Evolutionary conservation across 2,113 vertebrate genomes (phyloP).

Genomic region (Geothlypis trichas): DNA sequence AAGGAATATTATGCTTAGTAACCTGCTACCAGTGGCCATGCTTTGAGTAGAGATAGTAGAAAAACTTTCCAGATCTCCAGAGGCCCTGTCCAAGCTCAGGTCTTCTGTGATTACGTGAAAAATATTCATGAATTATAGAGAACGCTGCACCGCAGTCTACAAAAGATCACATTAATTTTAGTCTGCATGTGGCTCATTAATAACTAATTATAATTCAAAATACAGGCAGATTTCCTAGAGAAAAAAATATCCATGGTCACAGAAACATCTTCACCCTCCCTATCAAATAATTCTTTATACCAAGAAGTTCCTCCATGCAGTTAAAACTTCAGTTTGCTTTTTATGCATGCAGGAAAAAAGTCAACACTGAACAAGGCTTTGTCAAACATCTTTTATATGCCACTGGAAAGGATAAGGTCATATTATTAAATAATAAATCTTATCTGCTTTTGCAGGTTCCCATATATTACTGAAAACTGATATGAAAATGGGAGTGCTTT

Average conservation of each 20-base stretch:
- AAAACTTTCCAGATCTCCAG: neutral
- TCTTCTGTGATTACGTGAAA: neutral
- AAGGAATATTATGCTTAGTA: neutral
- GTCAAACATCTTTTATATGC: constrained; percentile 30
- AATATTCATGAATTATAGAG: neutral
- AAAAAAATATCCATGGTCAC: neutral
- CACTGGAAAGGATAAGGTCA: neutral
- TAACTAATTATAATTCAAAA: constrained; percentile 38
- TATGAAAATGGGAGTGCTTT: constrained; percentile 16
- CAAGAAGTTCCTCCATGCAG: neutral
- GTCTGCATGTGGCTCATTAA: constrained; percentile 32
- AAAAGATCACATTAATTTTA: constrained; percentile 16
- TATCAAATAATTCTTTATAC: neutral
- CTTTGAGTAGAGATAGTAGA: neutral
- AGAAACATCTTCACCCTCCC: neutral
- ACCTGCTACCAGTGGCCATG: neutral
- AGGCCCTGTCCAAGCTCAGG: neutral
- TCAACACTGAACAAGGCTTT: constrained; percentile 20
- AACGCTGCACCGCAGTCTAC: neutral
- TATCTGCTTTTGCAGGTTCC: constrained; percentile 4
- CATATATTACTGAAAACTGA: neutral
- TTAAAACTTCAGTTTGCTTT: constrained; percentile 22
- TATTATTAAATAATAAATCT: constrained; percentile 38
- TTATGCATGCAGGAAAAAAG: neutral
- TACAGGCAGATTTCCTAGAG: neutral